Evolutionary conservation across 2,797 vertebrate species (phyloP).

Genomic region (Brachyrhaphis roseni): DNA sequence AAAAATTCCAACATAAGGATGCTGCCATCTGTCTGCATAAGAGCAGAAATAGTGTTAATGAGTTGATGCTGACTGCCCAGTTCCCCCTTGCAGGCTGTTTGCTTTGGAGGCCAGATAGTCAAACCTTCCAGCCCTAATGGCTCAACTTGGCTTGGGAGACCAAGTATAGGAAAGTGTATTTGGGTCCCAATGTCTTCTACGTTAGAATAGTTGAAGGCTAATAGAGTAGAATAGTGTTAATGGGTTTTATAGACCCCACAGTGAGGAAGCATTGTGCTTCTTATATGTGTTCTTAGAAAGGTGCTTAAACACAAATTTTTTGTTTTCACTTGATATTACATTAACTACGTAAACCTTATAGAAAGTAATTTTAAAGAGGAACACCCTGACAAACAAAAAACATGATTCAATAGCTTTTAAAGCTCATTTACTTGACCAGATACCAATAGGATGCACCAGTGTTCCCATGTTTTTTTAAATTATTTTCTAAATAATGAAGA

Average conservation of each 20-base stretch:
- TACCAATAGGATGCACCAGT: neutral
- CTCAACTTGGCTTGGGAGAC: neutral
- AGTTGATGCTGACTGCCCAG: slow-evolving; percentile 8
- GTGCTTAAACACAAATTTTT: neutral
- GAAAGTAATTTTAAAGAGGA: neutral
- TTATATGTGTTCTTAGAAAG: neutral
- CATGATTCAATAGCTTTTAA: neutral
- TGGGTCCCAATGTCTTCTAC: neutral
- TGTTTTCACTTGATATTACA: neutral
- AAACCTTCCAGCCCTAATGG: neutral
- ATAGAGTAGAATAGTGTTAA: neutral
- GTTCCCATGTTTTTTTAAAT: neutral
- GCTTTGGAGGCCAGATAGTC: neutral
- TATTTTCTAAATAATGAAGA: neutral
- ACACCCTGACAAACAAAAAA: neutral
- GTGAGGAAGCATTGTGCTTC: neutral
- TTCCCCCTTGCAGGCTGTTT: neutral
- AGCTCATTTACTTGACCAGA: neutral
- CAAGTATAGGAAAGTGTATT: neutral
- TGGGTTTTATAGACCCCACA: neutral
- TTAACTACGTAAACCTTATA: neutral
- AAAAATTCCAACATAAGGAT: neutral
- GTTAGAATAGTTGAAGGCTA: slow-evolving; percentile 1
- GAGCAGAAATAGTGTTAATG: slow-evolving; percentile 10
- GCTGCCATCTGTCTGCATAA: neutral